A percentile compares a stretch with the other conserved stretches of the same genome.
phyloP scores from a whole-genome alignment of 2,797 vertebrate genomes.

The Harpagifer antarcticus region DNA sequence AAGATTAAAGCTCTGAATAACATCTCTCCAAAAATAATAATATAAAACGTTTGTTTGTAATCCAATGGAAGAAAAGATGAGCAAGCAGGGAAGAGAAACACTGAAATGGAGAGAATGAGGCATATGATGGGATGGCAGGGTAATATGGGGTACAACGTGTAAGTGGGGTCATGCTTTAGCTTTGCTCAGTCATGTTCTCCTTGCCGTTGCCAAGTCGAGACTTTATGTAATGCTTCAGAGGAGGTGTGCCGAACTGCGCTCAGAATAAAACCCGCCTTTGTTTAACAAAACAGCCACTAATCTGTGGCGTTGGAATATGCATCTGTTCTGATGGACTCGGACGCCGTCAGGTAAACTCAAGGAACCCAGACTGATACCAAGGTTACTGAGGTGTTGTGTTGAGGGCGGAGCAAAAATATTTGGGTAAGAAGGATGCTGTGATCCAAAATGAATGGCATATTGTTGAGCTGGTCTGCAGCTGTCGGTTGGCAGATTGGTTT shows the following conservation, averaged over 20 bases:
- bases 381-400: constrained; percentile 81
- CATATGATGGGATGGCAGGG: constrained; percentile 1
- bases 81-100: constrained; percentile 6
- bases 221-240: constrained; percentile 73
- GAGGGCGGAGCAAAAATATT: constrained; percentile 81
- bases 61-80: not conserved
- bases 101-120: constrained; percentile 43
- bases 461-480: constrained; percentile 62
- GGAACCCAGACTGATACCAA: constrained; percentile 81
- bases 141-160: constrained; percentile 41
- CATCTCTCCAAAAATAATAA: not conserved
- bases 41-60: not conserved
- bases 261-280: constrained; percentile 79
- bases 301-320: constrained; percentile 70
- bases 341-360: constrained; percentile 73
- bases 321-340: constrained; percentile 64
- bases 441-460: constrained; percentile 75
- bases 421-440: constrained; percentile 75
- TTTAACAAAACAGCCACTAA: constrained; percentile 75
- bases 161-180: constrained; percentile 70
- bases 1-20: not conserved
- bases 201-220: constrained; percentile 66
- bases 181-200: constrained; percentile 77
- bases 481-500: constrained; percentile 60
- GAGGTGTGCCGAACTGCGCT: constrained; percentile 66